These are phyloP conservation scores for Galendromus occidentalis DNA, from an alignment of 1,140 invertebrate species.

Conservation along the genomic window DNA sequence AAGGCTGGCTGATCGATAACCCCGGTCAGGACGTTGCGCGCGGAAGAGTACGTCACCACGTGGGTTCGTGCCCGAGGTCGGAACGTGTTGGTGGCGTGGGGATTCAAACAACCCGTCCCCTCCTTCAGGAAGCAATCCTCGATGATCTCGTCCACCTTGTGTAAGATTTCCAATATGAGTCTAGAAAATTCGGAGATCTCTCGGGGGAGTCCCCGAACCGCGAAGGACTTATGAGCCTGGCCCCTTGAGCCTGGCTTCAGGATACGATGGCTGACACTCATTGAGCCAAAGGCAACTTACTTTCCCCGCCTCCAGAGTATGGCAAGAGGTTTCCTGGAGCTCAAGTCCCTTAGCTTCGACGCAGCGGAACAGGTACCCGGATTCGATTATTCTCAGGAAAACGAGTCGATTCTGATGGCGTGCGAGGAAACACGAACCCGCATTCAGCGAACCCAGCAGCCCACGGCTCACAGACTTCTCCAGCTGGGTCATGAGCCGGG, in stretches of 20 bases:
- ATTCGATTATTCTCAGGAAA: conserved; percentile 29
- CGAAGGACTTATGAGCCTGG: too few relatives aligned
- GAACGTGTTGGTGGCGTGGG: conserved; percentile 25
- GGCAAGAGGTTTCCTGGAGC: conserved; percentile 35
- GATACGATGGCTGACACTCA: too few relatives aligned
- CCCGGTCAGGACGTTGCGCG: conserved; percentile 31
- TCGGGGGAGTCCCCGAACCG: too few relatives aligned
- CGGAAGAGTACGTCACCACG: conserved; percentile 31
- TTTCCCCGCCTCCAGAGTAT: conserved; percentile 31
- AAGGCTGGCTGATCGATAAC: conserved; percentile 31
- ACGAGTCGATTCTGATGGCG: conserved; percentile 32
- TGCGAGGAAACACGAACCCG: conserved; percentile 30
- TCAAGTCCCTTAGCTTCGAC: conserved; percentile 32
- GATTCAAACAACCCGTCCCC: conserved; percentile 6
- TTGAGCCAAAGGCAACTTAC: neutral
- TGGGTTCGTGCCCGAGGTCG: conserved; percentile 24
- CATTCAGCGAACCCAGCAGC: conserved; percentile 26
- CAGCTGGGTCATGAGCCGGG: neutral
- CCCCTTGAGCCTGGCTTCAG: too few relatives aligned
- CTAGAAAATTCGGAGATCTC: too few relatives aligned
- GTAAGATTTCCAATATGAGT: too few relatives aligned
- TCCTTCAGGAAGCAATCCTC: conserved; percentile 26
- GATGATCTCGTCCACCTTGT: conserved; percentile 31
- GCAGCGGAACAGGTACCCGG: conserved; percentile 27
- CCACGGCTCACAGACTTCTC: conserved; percentile 14